These are phyloP conservation scores for Aspidapion aeneum DNA, from an alignment of 2,888 invertebrate species.

Conservation along the genomic window DNA sequence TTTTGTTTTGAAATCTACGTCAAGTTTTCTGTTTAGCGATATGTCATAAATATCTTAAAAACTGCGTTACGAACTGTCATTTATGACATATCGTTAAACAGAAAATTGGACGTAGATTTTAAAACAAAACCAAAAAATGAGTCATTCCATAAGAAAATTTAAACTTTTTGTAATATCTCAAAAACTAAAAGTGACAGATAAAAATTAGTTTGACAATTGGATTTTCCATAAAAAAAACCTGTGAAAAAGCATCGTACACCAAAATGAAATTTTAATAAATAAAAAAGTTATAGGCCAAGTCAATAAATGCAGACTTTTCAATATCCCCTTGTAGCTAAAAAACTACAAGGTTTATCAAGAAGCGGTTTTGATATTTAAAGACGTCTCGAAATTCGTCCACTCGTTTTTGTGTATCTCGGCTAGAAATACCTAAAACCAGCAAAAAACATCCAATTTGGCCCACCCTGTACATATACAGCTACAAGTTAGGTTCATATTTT, in stretches of 20 bases:
- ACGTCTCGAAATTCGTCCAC: background rate
- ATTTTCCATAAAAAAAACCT: background rate
- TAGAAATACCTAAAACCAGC: background rate
- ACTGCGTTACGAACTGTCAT: background rate
- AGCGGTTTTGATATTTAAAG: background rate
- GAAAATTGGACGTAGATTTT: background rate
- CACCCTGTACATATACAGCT: background rate
- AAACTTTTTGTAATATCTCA: too few relatives aligned
- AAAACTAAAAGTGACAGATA: background rate
- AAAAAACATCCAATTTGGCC: background rate
- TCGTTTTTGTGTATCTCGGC: background rate
- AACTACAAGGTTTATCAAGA: background rate
- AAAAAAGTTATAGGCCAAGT: background rate
- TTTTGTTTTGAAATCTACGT: too few relatives aligned
- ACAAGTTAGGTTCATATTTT: too few relatives aligned
- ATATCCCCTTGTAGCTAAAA: background rate
- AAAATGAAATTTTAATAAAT: background rate
- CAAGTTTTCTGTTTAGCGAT: too few relatives aligned
- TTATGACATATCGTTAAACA: background rate
- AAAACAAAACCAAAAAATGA: background rate
- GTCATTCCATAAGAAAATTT: background rate
- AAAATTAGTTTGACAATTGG: background rate
- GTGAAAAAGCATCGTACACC: background rate
- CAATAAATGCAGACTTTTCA: background rate
- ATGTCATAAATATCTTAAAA: background rate